Conservation (phyloP, 2,888 invertebrate genomes). For the Muschampia plurimacula region DNA sequence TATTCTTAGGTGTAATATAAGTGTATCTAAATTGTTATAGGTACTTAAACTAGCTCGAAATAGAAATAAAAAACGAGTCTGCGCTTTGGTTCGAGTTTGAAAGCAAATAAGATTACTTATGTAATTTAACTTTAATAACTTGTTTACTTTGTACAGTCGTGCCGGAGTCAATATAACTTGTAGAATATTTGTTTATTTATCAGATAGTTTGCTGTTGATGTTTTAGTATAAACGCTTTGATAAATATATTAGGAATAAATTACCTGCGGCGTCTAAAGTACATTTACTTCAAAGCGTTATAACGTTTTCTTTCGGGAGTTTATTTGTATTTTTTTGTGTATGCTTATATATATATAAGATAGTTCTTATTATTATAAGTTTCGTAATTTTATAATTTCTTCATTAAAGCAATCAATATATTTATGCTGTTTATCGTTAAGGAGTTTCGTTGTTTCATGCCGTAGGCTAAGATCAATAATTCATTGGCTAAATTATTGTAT, state of each 20-base stretch:
- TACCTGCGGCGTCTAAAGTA: background rate
- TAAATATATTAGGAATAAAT: background rate
- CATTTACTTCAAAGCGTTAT: background rate
- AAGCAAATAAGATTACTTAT: constrained; percentile 14
- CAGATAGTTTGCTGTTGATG: constrained; percentile 5
- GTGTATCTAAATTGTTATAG: background rate
- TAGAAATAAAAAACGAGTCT: constrained; percentile 8
- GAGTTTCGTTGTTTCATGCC: no score
- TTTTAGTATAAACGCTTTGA: background rate
- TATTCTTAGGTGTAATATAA: no score
- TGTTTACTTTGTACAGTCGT: constrained; percentile 3
- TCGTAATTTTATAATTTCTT: no score
- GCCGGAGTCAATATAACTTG: constrained; percentile 15
- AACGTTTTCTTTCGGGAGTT: background rate
- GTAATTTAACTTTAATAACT: constrained; percentile 19
- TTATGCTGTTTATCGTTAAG: no score
- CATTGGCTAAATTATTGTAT: background rate
- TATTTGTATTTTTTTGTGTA: background rate
- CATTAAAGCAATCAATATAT: no score
- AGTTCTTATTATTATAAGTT: no score
- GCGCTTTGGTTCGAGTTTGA: background rate
- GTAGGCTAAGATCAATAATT: background rate
- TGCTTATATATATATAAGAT: no score
- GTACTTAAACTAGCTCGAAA: background rate
- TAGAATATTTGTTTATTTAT: constrained; percentile 13